These are phyloP conservation scores for Champsocephalus gunnari DNA, from an alignment of 2,797 vertebrate species.

Conservation along the genomic window DNA sequence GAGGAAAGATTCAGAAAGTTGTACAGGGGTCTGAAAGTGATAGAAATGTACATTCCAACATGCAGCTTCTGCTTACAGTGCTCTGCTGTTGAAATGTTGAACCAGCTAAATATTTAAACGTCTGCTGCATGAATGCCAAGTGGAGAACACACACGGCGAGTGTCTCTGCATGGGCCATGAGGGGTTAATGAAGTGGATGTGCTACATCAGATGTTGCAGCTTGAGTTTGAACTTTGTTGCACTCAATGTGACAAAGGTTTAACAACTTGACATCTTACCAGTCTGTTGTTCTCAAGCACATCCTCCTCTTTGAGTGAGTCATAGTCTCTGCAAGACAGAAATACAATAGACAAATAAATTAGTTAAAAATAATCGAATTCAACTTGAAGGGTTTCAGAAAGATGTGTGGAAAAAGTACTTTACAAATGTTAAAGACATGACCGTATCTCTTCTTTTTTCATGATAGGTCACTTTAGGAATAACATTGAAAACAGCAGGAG, in stretches of 20 bases:
- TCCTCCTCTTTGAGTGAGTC: slow-evolving; percentile 92
- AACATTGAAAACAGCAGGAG: neutral
- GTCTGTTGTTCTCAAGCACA: slow-evolving; percentile 93
- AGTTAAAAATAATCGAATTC: neutral
- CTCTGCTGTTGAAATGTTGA: slow-evolving; percentile 19
- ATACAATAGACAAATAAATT: slow-evolving; percentile 18
- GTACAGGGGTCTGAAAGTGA: neutral
- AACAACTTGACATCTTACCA: slow-evolving; percentile 87
- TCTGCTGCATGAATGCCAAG: slow-evolving; percentile 16
- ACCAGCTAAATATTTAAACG: slow-evolving; percentile 27
- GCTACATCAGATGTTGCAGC: slow-evolving; percentile 19
- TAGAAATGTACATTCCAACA: neutral
- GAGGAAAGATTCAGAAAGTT: slow-evolving; percentile 12
- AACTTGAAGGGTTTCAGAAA: neutral
- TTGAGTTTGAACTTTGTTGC: slow-evolving; percentile 3
- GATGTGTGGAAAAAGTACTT: neutral
- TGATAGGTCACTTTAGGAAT: neutral
- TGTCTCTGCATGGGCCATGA: neutral
- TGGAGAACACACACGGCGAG: slow-evolving; percentile 15
- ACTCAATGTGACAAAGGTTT: slow-evolving; percentile 13
- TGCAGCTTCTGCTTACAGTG: slow-evolving; percentile 11
- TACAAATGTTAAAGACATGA: no score
- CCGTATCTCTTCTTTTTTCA: no score
- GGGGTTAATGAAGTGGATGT: slow-evolving; percentile 36
- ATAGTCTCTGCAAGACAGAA: slow-evolving; percentile 89